These are phyloP conservation scores for Oppia nitens DNA, from an alignment of 1,140 invertebrate species.

Conservation along the genomic window DNA sequence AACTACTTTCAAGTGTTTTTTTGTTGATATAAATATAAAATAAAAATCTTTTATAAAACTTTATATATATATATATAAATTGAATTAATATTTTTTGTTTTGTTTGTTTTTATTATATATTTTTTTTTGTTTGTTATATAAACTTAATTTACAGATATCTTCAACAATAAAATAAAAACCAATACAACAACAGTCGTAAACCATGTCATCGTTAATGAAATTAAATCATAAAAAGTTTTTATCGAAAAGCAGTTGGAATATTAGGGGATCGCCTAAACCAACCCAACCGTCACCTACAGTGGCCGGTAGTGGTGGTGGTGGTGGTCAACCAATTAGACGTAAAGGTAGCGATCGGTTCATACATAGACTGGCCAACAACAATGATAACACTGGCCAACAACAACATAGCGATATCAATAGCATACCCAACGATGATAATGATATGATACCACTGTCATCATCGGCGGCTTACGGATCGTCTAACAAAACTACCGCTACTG, in stretches of 20 bases:
- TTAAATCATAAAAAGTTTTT: constrained; percentile 13
- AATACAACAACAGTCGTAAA: too few relatives aligned
- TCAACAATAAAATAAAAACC: too few relatives aligned
- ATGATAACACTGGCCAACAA: neutral
- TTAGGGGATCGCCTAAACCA: constrained; percentile 2
- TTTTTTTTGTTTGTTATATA: too few relatives aligned
- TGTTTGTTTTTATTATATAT: too few relatives aligned
- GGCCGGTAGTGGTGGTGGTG: neutral
- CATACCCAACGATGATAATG: neutral
- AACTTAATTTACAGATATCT: too few relatives aligned
- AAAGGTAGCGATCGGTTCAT: neutral
- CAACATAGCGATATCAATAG: neutral
- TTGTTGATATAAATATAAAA: too few relatives aligned
- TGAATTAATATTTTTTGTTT: too few relatives aligned
- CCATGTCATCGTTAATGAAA: constrained; percentile 10
- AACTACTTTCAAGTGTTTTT: too few relatives aligned
- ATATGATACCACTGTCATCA: neutral
- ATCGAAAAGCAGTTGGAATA: constrained; percentile 13
- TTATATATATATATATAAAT: too few relatives aligned
- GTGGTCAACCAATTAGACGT: neutral
- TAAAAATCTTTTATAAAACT: too few relatives aligned
- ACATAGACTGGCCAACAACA: neutral
- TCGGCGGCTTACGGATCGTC: neutral
- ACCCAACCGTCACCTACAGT: constrained; percentile 3
- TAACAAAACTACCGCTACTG: neutral